Evolutionary conservation across 2,797 vertebrate species (phyloP).

Genomic region (Apodemus agrarius): DNA sequence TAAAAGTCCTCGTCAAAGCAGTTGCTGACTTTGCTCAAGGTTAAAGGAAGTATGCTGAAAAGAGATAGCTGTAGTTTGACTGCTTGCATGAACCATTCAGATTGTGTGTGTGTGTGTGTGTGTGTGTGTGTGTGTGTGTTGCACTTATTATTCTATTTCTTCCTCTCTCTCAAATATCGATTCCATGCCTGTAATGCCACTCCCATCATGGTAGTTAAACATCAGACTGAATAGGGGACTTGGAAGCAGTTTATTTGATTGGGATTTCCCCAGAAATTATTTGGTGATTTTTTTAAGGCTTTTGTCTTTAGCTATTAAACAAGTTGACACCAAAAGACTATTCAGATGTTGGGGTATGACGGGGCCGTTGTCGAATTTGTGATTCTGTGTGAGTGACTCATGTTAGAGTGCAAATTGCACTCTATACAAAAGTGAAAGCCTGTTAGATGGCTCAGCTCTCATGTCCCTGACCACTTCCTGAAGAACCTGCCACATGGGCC

Average conservation of each 20-base stretch:
- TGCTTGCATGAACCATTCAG: constrained; percentile 50
- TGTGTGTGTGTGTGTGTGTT: neutral
- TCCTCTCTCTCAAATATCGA: constrained; percentile 63
- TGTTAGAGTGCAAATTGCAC: constrained; percentile 44
- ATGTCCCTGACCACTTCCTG: constrained; percentile 67
- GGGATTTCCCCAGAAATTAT: constrained; percentile 21
- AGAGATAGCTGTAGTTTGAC: constrained; percentile 69
- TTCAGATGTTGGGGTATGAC: neutral
- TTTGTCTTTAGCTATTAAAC: constrained; percentile 24
- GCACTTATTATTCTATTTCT: constrained; percentile 54
- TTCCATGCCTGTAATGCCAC: constrained; percentile 18
- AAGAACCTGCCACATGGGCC: constrained; percentile 48
- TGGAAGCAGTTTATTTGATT: constrained; percentile 44
- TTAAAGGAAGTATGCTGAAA: constrained; percentile 75
- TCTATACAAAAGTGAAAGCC: constrained; percentile 77
- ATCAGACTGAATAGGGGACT: constrained; percentile 27
- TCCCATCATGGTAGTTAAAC: constrained; percentile 37
- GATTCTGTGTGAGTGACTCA: neutral
- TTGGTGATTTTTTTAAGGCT: constrained; percentile 44
- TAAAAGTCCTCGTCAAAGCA: constrained; percentile 31
- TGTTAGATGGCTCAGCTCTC: constrained; percentile 42
- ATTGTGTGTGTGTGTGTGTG: neutral
- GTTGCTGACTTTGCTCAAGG: constrained; percentile 70
- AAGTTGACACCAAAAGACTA: constrained; percentile 19
- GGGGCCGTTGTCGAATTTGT: neutral